A percentile compares a stretch with the other conserved stretches of the same genome.
These are phyloP conservation scores for Teleiodes luculella DNA, from an alignment of 2,888 invertebrate species.

Conservation along the genomic window DNA sequence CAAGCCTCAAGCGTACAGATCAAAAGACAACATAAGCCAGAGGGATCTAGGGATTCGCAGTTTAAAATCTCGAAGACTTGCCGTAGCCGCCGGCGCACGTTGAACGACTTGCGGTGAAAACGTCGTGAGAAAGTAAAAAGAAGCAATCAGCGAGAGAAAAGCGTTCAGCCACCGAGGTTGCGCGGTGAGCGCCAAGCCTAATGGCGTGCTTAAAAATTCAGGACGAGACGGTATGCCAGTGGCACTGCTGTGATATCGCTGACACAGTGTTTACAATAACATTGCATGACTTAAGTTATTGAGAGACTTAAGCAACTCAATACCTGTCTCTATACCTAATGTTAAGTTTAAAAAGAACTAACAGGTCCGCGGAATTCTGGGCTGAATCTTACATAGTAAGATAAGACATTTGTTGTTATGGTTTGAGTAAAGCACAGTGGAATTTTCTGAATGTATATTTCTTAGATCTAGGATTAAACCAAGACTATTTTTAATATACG, in stretches of 20 bases:
- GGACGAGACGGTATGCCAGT: constrained; percentile 36
- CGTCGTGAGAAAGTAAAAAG: constrained; percentile 67
- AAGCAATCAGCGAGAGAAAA: constrained; percentile 72
- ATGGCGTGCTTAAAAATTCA: constrained; percentile 74
- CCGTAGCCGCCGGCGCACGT: constrained; percentile 44
- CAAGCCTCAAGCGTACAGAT: too few relatives aligned
- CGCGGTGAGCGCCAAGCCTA: constrained; percentile 38
- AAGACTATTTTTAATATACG: too few relatives aligned
- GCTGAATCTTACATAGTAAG: too few relatives aligned
- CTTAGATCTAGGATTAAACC: too few relatives aligned
- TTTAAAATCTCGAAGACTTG: constrained; percentile 32
- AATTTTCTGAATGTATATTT: too few relatives aligned
- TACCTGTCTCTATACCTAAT: too few relatives aligned
- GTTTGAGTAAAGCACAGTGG: too few relatives aligned
- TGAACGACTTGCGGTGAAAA: constrained; percentile 50
- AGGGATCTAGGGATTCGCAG: constrained; percentile 7
- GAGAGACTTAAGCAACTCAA: too few relatives aligned
- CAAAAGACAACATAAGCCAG: neutral
- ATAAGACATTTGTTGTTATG: too few relatives aligned
- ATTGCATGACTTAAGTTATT: too few relatives aligned
- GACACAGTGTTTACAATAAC: constrained; percentile 57
- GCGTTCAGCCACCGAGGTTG: constrained; percentile 45
- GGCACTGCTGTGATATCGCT: constrained; percentile 33
- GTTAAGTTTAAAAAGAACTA: too few relatives aligned
- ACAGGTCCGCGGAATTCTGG: too few relatives aligned